Conservation (phyloP, 2,888 invertebrate species). For the Melangyna quadrimaculata region DNA sequence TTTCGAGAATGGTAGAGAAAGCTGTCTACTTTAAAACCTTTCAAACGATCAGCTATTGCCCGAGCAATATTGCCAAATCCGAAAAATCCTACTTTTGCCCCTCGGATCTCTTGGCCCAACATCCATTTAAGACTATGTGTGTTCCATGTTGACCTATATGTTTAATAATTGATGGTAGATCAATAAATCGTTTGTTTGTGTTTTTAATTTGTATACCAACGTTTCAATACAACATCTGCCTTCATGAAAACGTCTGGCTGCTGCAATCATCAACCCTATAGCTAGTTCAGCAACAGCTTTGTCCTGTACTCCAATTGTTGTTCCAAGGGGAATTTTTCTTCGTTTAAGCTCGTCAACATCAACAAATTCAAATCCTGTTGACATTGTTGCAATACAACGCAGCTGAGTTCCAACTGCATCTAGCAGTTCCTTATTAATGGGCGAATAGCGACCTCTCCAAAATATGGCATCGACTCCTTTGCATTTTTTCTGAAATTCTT, state of each 20-base stretch:
- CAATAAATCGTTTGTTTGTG: background rate
- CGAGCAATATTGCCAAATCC: constrained; percentile 93
- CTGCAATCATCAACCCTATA: constrained; percentile 88
- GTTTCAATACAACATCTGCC: constrained; percentile 85
- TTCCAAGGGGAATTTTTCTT: constrained; percentile 88
- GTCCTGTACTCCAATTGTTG: constrained; percentile 88
- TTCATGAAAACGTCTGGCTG: constrained; percentile 90
- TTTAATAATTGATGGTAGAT: background rate
- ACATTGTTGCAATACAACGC: constrained; percentile 86
- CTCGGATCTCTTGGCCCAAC: constrained; percentile 89
- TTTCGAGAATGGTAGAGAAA: constrained; percentile 89
- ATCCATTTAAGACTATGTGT: constrained; percentile 82
- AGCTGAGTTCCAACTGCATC: constrained; percentile 82
- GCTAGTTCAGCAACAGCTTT: constrained; percentile 92
- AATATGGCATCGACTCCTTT: constrained; percentile 4
- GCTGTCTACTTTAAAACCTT: constrained; percentile 87
- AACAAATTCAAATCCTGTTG: constrained; percentile 93
- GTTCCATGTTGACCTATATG: background rate
- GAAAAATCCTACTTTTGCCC: constrained; percentile 91
- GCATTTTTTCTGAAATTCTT: constrained; percentile 1
- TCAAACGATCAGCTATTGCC: constrained; percentile 89
- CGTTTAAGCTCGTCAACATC: constrained; percentile 87
- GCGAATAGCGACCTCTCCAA: background rate
- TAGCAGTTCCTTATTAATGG: constrained; percentile 56
- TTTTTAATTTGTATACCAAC: constrained; percentile 67